phyloP scores from a whole-genome alignment of 2,113 vertebrate genomes.

The Zosterops hypoxanthus region DNA sequence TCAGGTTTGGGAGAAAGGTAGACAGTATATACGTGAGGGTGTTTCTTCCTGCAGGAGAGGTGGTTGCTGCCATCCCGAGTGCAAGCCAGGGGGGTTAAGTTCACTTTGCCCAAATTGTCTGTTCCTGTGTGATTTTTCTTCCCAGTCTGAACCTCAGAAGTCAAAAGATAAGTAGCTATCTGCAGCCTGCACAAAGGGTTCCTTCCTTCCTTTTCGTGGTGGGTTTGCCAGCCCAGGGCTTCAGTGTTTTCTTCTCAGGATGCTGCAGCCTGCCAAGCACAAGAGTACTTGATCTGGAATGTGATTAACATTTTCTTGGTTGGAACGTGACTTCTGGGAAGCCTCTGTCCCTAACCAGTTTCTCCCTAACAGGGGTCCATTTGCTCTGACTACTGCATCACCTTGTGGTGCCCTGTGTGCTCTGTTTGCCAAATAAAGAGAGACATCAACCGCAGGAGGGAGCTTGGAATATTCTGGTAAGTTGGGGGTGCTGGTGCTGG shows the following conservation, averaged over 20 bases:
- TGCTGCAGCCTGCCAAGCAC: neutral
- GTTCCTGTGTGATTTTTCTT: neutral
- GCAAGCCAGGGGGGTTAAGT: neutral
- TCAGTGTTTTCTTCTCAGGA: neutral
- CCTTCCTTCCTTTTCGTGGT: neutral
- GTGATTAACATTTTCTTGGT: neutral
- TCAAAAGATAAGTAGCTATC: neutral
- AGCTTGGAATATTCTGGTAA: constrained; percentile 61
- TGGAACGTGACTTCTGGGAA: neutral
- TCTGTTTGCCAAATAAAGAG: constrained; percentile 76
- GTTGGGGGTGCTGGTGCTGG: neutral
- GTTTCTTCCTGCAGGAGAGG: neutral
- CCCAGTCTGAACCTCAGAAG: neutral
- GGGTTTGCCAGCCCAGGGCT: neutral
- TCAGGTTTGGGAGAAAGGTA: neutral
- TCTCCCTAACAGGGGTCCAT: constrained; percentile 68
- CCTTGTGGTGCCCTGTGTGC: constrained; percentile 5
- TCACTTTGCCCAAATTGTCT: neutral
- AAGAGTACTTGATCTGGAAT: fast-evolving
- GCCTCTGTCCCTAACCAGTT: neutral
- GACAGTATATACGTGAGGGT: fast-evolving
- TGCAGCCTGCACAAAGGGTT: neutral
- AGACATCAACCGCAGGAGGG: constrained; percentile 71
- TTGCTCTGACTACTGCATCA: constrained; percentile 14
- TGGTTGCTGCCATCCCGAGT: neutral